Conservation (phyloP, 1,140 invertebrate species). For the Diorhabda carinulata region DNA sequence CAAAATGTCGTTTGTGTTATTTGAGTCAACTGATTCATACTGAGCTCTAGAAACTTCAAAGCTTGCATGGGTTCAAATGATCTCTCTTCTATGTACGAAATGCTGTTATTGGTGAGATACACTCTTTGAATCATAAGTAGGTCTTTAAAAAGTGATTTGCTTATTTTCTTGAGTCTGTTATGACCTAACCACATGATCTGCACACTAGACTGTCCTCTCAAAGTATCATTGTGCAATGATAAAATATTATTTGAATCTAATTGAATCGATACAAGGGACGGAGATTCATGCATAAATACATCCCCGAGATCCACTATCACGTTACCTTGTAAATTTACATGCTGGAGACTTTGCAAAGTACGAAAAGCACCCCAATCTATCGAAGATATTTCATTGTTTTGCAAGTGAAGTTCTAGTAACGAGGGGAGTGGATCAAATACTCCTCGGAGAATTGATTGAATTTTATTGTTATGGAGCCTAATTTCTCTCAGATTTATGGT, state of each 20-base stretch:
- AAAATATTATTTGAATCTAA: conserved; percentile 78
- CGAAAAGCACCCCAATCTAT: conserved; percentile 81
- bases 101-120: conserved; percentile 79
- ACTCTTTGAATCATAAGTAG: conserved; percentile 69
- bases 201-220: conserved; percentile 72
- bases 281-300: conserved; percentile 69
- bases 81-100: conserved; percentile 72
- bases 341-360: conserved; percentile 76
- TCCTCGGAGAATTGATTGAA: conserved; percentile 68
- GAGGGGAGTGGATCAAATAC: conserved; percentile 77
- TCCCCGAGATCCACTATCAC: conserved; percentile 71
- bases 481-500: conserved; percentile 72
- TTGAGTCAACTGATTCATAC: conserved; percentile 65
- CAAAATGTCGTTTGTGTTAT: conserved; percentile 66
- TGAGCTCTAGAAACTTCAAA: conserved; percentile 74
- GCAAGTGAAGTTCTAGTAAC: conserved; percentile 78
- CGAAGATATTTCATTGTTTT: conserved; percentile 77
- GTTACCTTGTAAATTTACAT: conserved; percentile 85
- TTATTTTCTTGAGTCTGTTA: conserved; percentile 72
- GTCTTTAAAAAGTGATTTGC: conserved; percentile 69
- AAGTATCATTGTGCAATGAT: conserved; percentile 71
- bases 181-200: conserved; percentile 84
- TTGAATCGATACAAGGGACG: conserved; percentile 79
- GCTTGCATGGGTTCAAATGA: conserved; percentile 72
- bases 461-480: conserved; percentile 80